phyloP scores from a whole-genome alignment of 2,113 vertebrate genomes.

The Platysteira castanea region DNA sequence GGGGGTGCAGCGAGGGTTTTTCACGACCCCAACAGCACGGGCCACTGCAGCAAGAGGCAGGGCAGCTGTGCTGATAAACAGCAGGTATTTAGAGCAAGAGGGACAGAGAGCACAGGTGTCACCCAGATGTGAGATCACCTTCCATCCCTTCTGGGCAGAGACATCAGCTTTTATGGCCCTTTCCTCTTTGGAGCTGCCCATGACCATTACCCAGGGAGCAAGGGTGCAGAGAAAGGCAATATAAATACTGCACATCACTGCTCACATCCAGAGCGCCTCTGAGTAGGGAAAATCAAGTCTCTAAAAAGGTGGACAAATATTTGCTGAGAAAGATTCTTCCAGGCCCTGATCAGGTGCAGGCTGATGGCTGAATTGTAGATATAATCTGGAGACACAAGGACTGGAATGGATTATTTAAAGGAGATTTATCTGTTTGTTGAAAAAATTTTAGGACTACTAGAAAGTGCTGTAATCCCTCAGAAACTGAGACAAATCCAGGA shows the following conservation, averaged over 20 bases:
- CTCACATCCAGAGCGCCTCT: neutral
- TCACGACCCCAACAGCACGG: constrained; percentile 60
- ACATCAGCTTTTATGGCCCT: neutral
- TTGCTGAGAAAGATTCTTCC: constrained; percentile 9
- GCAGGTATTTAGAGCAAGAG: constrained; percentile 60
- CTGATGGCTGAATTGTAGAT: neutral
- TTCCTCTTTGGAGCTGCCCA: neutral
- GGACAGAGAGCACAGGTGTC: constrained; percentile 71
- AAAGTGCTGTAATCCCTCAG: neutral
- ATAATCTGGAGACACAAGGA: neutral
- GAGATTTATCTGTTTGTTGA: neutral
- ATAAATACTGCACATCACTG: neutral
- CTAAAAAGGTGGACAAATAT: constrained; percentile 38
- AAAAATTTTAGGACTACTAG: neutral
- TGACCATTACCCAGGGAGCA: neutral
- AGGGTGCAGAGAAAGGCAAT: neutral
- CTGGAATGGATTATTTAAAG: neutral
- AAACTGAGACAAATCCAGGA: neutral
- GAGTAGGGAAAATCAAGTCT: constrained; percentile 37
- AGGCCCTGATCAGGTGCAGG: neutral
- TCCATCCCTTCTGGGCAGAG: neutral
- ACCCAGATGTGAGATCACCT: constrained; percentile 65
- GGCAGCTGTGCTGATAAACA: neutral
- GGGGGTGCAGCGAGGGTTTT: constrained; percentile 51
- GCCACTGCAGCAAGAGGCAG: neutral